Conservation (phyloP, 1,140 invertebrate genomes). For the Hesperophylax magnus region DNA sequence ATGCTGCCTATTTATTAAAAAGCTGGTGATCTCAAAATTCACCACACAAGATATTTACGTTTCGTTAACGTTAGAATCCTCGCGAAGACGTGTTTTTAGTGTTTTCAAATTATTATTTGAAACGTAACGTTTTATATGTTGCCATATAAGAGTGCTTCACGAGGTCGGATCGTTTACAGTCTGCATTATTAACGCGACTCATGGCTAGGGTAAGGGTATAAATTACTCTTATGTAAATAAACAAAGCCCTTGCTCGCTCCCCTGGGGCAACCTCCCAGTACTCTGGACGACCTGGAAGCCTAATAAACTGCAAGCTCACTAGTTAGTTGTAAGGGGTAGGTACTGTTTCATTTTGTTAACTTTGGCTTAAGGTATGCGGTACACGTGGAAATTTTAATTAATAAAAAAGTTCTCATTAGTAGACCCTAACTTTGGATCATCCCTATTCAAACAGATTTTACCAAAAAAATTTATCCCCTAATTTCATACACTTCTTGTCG, state of each 20-base stretch:
- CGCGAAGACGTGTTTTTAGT: slow-evolving; percentile 20
- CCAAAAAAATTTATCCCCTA: too few species aligned
- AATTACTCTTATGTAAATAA: slow-evolving; percentile 38
- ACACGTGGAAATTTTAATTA: too few species aligned
- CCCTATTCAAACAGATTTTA: too few species aligned
- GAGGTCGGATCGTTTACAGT: slow-evolving; percentile 23
- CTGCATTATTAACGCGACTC: slow-evolving; percentile 27
- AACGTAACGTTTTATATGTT: slow-evolving; percentile 14
- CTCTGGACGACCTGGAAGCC: background rate
- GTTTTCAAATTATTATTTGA: slow-evolving; percentile 12
- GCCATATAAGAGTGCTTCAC: background rate
- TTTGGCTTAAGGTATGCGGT: too few species aligned
- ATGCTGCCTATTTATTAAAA: too few species aligned
- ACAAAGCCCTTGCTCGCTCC: slow-evolving; percentile 5
- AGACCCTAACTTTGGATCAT: too few species aligned
- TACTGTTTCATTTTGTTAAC: too few species aligned
- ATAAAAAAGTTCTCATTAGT: too few species aligned
- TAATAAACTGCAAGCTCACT: slow-evolving; percentile 22
- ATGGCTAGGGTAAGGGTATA: background rate
- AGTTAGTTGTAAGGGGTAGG: background rate
- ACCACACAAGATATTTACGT: background rate
- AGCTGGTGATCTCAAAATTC: background rate
- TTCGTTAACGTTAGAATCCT: background rate
- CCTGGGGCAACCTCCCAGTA: background rate
- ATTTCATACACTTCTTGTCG: too few species aligned